These are phyloP conservation scores for Pachycephus smyrnensis DNA, from an alignment of 2,888 invertebrate species.

Conservation along the genomic window DNA sequence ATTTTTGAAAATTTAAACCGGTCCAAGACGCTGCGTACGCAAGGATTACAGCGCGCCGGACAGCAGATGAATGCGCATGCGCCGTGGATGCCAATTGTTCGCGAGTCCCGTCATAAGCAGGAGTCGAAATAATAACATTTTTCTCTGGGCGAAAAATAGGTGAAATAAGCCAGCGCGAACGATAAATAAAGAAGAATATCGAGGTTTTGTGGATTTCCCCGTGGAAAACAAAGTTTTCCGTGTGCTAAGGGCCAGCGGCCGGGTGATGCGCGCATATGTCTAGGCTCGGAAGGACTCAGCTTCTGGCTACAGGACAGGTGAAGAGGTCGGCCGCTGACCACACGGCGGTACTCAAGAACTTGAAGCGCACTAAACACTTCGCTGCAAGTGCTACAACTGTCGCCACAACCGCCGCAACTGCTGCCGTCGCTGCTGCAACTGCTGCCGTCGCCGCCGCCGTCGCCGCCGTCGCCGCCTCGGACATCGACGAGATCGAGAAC, in stretches of 20 bases:
- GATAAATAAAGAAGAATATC: constrained; percentile 23
- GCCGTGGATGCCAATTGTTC: constrained; percentile 39
- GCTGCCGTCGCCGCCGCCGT: constrained; percentile 65
- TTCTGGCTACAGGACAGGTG: constrained; percentile 61
- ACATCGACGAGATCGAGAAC: constrained; percentile 73
- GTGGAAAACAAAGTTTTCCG: constrained; percentile 33
- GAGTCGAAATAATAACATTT: constrained; percentile 36
- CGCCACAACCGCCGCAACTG: constrained; percentile 13
- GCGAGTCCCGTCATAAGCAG: constrained; percentile 34
- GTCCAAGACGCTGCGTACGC: constrained; percentile 22
- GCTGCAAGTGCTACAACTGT: constrained; percentile 60
- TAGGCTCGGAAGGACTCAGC: constrained; percentile 74
- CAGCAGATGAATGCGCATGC: constrained; percentile 28
- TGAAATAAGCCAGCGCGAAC: constrained; percentile 6
- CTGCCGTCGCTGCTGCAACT: constrained; percentile 21
- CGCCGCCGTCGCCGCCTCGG: constrained; percentile 63
- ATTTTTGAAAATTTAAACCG: not conserved
- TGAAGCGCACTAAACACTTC: constrained; percentile 51
- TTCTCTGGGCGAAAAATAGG: constrained; percentile 25
- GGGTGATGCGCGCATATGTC: constrained; percentile 80
- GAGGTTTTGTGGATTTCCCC: constrained; percentile 19
- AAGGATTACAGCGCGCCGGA: constrained; percentile 25
- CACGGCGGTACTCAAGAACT: constrained; percentile 21
- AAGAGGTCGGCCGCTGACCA: constrained; percentile 51
- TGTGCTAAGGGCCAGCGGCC: constrained; percentile 54